Evolutionary conservation across 2,888 invertebrate species (phyloP).

Genomic region (Acanthopleura granulata): DNA sequence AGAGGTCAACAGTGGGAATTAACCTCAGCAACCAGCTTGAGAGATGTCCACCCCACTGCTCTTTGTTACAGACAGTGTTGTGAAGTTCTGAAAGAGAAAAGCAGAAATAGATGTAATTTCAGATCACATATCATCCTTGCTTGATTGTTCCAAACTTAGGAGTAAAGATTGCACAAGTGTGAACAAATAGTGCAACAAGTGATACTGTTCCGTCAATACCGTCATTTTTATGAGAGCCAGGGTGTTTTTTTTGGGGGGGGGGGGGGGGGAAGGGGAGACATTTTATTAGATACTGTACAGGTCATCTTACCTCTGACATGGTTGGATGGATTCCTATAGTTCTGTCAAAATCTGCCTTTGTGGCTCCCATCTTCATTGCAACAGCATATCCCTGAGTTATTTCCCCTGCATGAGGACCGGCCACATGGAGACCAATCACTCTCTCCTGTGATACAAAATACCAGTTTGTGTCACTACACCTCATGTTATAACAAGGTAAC

Average conservation of each 20-base stretch:
- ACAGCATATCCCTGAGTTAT: slow-evolving; percentile 76
- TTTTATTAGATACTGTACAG: too few species aligned
- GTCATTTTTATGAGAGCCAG: too few species aligned
- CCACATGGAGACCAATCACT: slow-evolving; percentile 73
- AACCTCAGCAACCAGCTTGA: slow-evolving; percentile 96
- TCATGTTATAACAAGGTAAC: too few species aligned
- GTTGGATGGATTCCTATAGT: slow-evolving; percentile 78
- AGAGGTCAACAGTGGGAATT: slow-evolving; percentile 67
- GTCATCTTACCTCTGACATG: slow-evolving; percentile 73
- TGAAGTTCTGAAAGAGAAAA: slow-evolving; percentile 76
- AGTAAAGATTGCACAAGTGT: too few species aligned
- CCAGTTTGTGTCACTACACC: too few species aligned
- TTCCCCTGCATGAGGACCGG: slow-evolving; percentile 77
- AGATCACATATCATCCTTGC: too few species aligned
- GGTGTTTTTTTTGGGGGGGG: too few species aligned
- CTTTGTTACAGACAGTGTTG: slow-evolving; percentile 89
- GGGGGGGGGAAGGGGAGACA: too few species aligned
- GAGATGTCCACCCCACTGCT: slow-evolving; percentile 90
- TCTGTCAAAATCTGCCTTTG: slow-evolving; percentile 73
- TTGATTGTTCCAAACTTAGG: too few species aligned
- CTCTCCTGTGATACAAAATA: slow-evolving; percentile 41
- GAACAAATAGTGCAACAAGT: too few species aligned
- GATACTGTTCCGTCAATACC: too few species aligned
- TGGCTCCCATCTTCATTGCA: slow-evolving; percentile 73
- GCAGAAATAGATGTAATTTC: too few species aligned